A percentile compares a stretch with the other conserved stretches of the same genome.
phyloP scores from a whole-genome alignment of 2,888 invertebrate species.

The Ormyrus labotus region DNA sequence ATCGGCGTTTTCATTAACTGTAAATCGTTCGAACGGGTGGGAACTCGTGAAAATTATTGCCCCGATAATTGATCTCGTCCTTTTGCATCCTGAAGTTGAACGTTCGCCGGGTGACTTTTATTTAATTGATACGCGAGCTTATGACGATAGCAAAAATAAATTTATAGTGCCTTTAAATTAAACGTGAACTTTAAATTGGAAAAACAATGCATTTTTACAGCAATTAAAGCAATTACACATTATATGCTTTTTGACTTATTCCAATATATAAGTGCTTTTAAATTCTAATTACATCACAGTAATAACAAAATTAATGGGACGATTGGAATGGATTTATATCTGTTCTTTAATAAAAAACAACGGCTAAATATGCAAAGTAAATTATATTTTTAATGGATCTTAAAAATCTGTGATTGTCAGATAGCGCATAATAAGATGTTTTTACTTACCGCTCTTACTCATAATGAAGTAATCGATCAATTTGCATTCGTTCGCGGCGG shows the following conservation, averaged over 20 bases:
- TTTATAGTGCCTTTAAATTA: neutral
- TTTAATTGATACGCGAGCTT: neutral
- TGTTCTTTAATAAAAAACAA: no score
- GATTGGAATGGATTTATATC: no score
- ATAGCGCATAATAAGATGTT: neutral
- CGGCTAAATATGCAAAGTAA: no score
- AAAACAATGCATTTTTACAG: no score
- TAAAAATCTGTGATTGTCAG: no score
- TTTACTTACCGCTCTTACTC: no score
- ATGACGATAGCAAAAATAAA: neutral
- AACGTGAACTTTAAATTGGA: neutral
- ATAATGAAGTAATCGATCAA: neutral
- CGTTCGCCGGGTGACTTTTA: conserved; percentile 19
- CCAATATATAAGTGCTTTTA: no score
- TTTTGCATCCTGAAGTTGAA: conserved; percentile 11
- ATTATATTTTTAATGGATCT: no score
- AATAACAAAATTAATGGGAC: no score
- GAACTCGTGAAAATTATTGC: conserved; percentile 24
- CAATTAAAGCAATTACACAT: no score
- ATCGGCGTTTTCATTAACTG: conserved; percentile 39
- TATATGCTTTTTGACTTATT: no score
- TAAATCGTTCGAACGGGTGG: conserved; percentile 8
- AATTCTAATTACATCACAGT: no score
- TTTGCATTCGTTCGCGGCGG: neutral
- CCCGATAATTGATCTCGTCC: conserved; percentile 8